Base-by-base conservation (phyloP, 2,888 invertebrate species). In the Phaonia tiefii region DNA sequence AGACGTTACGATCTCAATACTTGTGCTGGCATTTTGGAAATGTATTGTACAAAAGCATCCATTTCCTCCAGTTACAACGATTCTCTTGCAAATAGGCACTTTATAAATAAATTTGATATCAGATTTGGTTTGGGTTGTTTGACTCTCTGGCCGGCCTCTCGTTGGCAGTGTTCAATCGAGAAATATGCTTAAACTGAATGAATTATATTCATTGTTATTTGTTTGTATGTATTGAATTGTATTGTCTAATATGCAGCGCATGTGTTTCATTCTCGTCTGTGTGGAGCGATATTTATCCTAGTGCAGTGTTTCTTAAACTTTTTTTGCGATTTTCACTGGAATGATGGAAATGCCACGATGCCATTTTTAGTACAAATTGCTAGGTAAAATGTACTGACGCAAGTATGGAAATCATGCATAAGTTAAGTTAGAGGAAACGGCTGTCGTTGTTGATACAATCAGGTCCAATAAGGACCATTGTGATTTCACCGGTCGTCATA, bases 21-120 rank as follows among this genome's bases (percentile, higher is more conserved):
- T 49, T 25, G 25, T 4, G 54, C 54, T 25, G 11, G 54, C 11
- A 54, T 46, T 46, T 54, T 22, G 37, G 8, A 46, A 46, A n/a
- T 58, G 25, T 67, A 3, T 11, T 37, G 11, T 17, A 13, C 17
- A 5, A 42, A 46, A 26, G 65, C 39, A 42, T 56, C 54, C 54
- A 54, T 69, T 54, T 54, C 1, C 17, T 31, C 25, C 42, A 15
- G 56, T 42, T 17, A 71, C 42, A 17, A 44, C 26, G 26, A 54
- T 49, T 26, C 49, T 51, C 15, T 70, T 70, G 58, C 49, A 58
- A 71, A 71, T 60, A 46, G 71, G 60, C 58, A 71, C 58, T 71
- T 58, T 58, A 71, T 60, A 71, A 60, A 71, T 71, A 60, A 71
- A 71, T 71, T 71, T 60, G 37, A 49, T 71, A 60, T 60, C 71